Evolutionary conservation across 1,140 invertebrate species (phyloP).

Genomic region (Leptonema lineaticorne): DNA sequence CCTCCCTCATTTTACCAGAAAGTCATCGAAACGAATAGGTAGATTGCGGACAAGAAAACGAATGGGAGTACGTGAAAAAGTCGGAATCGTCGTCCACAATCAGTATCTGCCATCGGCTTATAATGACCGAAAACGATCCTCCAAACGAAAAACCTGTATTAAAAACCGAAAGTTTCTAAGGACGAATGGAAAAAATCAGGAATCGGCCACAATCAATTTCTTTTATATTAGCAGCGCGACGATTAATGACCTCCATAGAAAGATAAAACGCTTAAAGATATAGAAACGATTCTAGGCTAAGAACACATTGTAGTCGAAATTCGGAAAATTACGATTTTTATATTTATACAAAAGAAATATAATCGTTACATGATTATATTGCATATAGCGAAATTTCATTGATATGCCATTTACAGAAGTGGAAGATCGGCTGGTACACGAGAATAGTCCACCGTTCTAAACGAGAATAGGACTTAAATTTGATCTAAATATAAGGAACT

Average conservation of each 20-base stretch:
- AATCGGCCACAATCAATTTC: conserved; percentile 22
- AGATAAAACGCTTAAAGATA: background rate
- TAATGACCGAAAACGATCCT: conserved; percentile 19
- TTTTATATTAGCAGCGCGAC: conserved; percentile 8
- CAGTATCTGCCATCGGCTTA: conserved; percentile 27
- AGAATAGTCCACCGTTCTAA: too few species aligned
- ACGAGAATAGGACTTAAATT: too few species aligned
- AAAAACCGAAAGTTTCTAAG: conserved; percentile 6
- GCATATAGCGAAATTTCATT: too few species aligned
- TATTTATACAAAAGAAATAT: too few species aligned
- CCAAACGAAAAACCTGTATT: background rate
- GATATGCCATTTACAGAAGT: too few species aligned
- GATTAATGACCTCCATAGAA: conserved; percentile 3
- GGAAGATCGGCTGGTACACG: too few species aligned
- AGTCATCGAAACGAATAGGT: background rate
- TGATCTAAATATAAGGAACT: too few species aligned
- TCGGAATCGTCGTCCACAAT: conserved; percentile 7
- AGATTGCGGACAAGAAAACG: background rate
- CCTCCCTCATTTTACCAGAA: conserved; percentile 8
- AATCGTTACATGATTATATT: too few species aligned
- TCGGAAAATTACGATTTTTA: too few species aligned
- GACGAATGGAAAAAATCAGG: conserved; percentile 12
- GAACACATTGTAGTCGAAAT: too few species aligned
- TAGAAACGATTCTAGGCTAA: background rate
- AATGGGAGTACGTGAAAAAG: conserved; percentile 13